Evolutionary conservation across 35 echinoderm and acorn worm species (phyloP).

Genomic region (Lytechinus pictus): DNA sequence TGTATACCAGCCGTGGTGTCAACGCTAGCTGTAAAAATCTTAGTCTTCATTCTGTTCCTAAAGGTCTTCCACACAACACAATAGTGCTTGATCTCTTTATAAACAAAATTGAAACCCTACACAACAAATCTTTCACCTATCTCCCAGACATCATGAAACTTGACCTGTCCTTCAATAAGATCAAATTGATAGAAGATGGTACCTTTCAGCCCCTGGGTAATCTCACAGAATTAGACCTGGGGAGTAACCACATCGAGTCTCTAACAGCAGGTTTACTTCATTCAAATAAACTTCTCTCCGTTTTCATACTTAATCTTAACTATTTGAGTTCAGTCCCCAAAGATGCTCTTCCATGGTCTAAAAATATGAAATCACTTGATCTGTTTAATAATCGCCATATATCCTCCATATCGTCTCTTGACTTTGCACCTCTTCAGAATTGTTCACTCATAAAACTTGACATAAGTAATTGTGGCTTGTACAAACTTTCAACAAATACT

Average conservation of each 20-base stretch:
- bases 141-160: background rate
- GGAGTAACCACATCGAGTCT: background rate
- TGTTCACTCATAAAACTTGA: background rate
- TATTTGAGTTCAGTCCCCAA: background rate
- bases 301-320: background rate
- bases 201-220: background rate
- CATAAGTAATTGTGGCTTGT: background rate
- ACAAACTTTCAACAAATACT: background rate
- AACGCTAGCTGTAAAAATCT: background rate
- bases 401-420: background rate
- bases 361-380: background rate
- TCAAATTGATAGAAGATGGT: background rate
- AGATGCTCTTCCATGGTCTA: background rate
- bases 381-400: background rate
- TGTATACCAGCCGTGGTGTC: background rate
- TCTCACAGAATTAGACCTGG: background rate
- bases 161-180: background rate
- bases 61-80: background rate
- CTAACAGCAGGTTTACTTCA: background rate
- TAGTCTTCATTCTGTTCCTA: background rate
- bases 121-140: background rate
- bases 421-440: background rate
- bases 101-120: background rate
- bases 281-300: background rate
- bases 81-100: background rate